phyloP scores from a whole-genome alignment of 1,140 invertebrate genomes.

The Frieseomelitta varia region DNA sequence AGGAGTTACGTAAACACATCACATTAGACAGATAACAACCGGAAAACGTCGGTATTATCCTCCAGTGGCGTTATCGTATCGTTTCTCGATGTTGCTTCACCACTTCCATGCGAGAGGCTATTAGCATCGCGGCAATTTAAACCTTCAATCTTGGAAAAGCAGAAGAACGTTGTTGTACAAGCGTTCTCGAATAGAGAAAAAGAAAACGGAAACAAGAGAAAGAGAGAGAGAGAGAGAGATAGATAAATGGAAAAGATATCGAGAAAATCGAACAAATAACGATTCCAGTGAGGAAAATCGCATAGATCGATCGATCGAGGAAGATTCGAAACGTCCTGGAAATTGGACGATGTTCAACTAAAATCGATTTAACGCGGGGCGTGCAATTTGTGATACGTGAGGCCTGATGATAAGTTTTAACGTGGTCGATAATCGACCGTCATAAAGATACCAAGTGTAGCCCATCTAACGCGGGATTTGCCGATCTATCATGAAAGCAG shows the following conservation, averaged over 20 bases:
- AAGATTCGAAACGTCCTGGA: background rate
- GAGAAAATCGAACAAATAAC: background rate
- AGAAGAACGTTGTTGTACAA: no score
- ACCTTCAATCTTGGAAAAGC: background rate
- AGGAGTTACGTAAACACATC: background rate
- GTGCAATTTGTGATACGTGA: conserved; percentile 12
- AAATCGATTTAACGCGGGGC: conserved; percentile 12
- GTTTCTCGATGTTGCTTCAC: background rate
- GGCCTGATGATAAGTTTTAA: conserved; percentile 3
- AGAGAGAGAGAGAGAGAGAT: no score
- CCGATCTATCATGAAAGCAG: conserved; percentile 8
- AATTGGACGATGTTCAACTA: background rate
- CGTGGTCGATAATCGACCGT: conserved; percentile 4
- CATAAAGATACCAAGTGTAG: background rate
- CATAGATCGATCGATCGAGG: background rate
- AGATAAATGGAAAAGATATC: background rate
- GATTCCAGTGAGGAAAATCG: background rate
- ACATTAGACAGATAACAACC: background rate
- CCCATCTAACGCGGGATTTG: background rate
- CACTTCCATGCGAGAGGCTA: background rate
- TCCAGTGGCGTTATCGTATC: background rate
- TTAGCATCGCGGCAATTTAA: background rate
- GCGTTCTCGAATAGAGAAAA: no score
- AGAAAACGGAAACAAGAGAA: no score
- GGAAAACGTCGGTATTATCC: background rate